Evolutionary conservation across 2,797 vertebrate species (phyloP).

Genomic region (Clarias laeviceps): DNA sequence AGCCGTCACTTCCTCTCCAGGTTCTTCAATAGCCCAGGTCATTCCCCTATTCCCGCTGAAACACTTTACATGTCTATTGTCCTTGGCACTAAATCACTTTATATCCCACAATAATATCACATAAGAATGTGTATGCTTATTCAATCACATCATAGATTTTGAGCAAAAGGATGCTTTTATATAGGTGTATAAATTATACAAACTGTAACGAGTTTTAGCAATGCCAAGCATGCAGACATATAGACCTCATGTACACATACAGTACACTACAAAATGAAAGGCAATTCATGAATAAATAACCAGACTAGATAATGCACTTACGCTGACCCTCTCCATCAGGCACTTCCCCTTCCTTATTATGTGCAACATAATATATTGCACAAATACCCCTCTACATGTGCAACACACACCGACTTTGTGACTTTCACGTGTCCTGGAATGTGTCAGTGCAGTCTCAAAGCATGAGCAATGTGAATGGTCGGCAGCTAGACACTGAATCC

Average conservation of each 20-base stretch:
- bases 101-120: neutral
- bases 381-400: neutral
- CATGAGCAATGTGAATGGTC: neutral
- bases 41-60: neutral
- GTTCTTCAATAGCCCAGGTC: neutral
- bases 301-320: conserved; percentile 15
- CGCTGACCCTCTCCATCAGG: neutral
- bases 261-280: neutral
- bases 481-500: neutral
- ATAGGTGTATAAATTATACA: no score
- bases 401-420: neutral
- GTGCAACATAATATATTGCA: neutral
- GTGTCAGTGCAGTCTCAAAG: neutral
- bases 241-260: neutral
- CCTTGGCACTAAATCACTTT: neutral
- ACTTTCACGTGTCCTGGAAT: conserved; percentile 3
- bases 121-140: neutral
- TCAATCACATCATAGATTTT: neutral
- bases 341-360: conserved; percentile 1
- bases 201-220: no score
- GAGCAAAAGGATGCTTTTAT: neutral
- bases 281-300: conserved; percentile 12
- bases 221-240: neutral
- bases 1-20: neutral
- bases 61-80: neutral